A percentile compares a stretch with the other conserved stretches of the same genome.
Evolutionary conservation across 2,797 vertebrate genomes (phyloP).

Genomic region (Acropternis orthonyx): DNA sequence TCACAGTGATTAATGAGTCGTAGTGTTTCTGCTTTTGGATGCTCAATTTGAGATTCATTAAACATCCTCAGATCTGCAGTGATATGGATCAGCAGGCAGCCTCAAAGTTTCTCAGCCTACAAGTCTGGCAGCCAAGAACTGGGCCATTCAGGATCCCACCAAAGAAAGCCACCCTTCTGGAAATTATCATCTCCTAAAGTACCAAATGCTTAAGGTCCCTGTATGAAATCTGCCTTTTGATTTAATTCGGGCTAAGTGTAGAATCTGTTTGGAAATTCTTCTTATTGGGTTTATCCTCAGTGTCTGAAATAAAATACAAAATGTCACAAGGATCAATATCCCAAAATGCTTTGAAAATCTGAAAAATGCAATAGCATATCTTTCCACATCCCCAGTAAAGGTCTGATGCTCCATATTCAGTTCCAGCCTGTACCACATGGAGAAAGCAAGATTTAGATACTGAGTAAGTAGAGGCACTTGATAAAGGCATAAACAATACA

Average conservation of each 20-base stretch:
- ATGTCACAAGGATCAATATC: neutral
- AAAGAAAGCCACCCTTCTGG: neutral
- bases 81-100: conserved; percentile 1
- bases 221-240: neutral
- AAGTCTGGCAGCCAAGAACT: neutral
- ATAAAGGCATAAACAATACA: neutral
- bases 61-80: neutral
- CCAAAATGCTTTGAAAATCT: neutral
- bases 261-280: neutral
- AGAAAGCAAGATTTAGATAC: conserved; percentile 11
- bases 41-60: neutral
- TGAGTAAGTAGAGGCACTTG: neutral
- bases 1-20: neutral
- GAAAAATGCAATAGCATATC: neutral
- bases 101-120: neutral
- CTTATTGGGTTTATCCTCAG: neutral
- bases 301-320: neutral
- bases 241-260: neutral
- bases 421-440: neutral
- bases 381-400: neutral
- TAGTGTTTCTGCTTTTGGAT: conserved; percentile 17
- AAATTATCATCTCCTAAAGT: neutral
- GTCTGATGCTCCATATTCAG: neutral
- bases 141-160: neutral
- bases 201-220: neutral